Conservation (phyloP, 2,113 vertebrate species). For the Chaetops frenatus region DNA sequence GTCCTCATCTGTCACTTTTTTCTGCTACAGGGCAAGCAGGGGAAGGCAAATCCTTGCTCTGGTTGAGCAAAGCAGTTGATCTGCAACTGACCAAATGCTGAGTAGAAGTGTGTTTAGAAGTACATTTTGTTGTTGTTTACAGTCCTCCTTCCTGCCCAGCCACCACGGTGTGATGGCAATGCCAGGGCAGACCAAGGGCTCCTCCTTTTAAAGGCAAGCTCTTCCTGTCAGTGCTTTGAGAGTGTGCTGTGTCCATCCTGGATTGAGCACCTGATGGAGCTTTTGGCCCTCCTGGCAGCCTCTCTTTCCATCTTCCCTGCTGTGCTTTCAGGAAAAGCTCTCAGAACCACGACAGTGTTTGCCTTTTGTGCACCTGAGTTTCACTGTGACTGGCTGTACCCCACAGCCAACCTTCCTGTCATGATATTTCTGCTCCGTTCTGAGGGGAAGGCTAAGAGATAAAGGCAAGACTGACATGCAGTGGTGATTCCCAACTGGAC, state of each 20-base stretch:
- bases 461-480: not conserved
- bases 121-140: not conserved
- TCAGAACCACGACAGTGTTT: not conserved
- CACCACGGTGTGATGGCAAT: not conserved
- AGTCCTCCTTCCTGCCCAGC: not conserved
- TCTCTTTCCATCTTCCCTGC: not conserved
- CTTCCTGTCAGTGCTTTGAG: not conserved
- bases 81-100: not conserved
- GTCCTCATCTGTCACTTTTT: not conserved
- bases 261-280: not conserved
- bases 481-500: not conserved
- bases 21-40: rapidly evolving
- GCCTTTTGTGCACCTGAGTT: not conserved
- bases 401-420: not conserved
- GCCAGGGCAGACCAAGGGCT: not conserved
- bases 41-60: not conserved
- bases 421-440: not conserved
- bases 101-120: not conserved
- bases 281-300: not conserved
- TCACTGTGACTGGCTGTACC: not conserved
- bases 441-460: not conserved
- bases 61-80: not conserved
- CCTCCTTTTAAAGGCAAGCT: rapidly evolving
- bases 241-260: not conserved
- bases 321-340: not conserved